These are phyloP conservation scores for Sciurus niger DNA, from an alignment of 2,113 vertebrate species.

Conservation along the genomic window DNA sequence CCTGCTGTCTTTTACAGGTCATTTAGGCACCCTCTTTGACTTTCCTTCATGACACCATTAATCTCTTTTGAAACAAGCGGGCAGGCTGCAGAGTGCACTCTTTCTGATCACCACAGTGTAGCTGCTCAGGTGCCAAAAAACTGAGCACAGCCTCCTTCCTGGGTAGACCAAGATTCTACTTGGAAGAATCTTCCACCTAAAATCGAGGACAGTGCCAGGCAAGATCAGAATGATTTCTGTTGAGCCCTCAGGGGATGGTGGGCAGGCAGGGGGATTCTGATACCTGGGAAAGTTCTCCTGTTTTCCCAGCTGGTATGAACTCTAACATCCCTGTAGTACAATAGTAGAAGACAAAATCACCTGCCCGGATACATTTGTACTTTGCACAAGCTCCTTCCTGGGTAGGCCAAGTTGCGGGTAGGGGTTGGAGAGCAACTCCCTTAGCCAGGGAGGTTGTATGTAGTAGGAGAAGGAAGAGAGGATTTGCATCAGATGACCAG, in stretches of 20 bases:
- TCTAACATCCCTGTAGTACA: conserved; percentile 54
- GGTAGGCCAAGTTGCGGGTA: not conserved
- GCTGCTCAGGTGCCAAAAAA: not conserved
- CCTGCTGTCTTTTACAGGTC: not conserved
- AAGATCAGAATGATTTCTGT: not conserved
- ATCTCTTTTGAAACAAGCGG: conserved; percentile 12
- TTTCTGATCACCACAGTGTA: not conserved
- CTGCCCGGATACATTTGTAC: no score
- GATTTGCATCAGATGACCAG: not conserved
- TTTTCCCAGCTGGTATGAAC: conserved; percentile 54
- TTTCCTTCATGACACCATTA: not conserved
- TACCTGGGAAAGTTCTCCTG: not conserved
- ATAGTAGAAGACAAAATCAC: not conserved
- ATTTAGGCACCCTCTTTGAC: not conserved
- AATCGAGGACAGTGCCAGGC: not conserved
- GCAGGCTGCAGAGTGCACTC: not conserved
- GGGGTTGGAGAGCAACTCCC: not conserved
- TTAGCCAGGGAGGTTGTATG: not conserved
- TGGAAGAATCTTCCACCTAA: conserved; percentile 46
- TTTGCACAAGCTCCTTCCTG: no score
- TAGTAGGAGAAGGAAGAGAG: not conserved
- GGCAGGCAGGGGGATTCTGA: not conserved
- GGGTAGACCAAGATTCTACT: conserved; percentile 41
- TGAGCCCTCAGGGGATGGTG: not conserved
- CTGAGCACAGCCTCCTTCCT: not conserved